Base-by-base conservation (phyloP, 2,113 vertebrate species). In the Actenoides hombroni region DNA sequence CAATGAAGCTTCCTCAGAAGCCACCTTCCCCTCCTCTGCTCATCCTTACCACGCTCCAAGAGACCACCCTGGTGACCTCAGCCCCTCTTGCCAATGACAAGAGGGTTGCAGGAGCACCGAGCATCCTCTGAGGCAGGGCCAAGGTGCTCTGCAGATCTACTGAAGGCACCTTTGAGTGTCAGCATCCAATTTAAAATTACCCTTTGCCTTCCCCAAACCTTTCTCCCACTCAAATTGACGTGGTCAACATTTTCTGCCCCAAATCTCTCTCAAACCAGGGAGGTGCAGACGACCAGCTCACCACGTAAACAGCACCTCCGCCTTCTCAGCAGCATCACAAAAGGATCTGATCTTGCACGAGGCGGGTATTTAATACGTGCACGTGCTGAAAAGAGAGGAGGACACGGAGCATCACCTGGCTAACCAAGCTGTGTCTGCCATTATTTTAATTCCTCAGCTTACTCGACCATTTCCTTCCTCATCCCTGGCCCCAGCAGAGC, bases 171-270 rank as follows among this genome's bases (percentile, higher is more conserved):
- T n/a, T 20, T 18, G 65, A 75, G 56, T 7, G 53, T 40, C 51
- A n/a, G 63, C 40, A 63, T 33, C 89, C 92, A 53, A 76, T 76
- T 80, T 80, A 80, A 63, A 83, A 56, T 5, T 3, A 20, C 11
- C 7, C 85, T 64, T 44, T 28, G 49, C 78, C 73, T 83, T 42
- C 56, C 46, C 68, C 61, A 60, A 54, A 42, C 49, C 78, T 79
- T 29, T 7, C 63, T 60, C n/a, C 48, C 2, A 20, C 8, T 21
- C 5, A 0, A 12, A 48, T 26, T 1, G 1, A 60, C 10, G 35
- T 5, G 29, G 71, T 8, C 57, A 46, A 78, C 11, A 23, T 39
- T 54, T 78, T 33, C 67, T 56, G 71, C 61, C 82, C 46, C 56
- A 86, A 86, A 67, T 76, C 18, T 2, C 6, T 44, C 42, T 24